Conservation (phyloP, 2,113 vertebrate genomes). For the Carassius gibelio region DNA sequence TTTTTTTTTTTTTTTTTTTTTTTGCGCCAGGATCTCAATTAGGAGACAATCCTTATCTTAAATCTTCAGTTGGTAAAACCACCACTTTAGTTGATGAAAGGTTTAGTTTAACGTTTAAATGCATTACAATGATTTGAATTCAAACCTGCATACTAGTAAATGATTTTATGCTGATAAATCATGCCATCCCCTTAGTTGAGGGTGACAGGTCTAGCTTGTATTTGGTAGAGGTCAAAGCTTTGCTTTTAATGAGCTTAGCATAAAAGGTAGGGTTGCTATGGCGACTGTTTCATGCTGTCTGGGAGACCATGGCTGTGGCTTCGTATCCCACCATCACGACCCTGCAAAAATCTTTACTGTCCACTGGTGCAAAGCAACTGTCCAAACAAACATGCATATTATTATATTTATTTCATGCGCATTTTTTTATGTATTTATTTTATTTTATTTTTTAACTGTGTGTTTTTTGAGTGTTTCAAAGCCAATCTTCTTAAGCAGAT, state of each 20-base stretch:
- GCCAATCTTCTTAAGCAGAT: background rate
- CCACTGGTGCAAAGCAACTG: constrained; percentile 1
- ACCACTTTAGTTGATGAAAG: background rate
- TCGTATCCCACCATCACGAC: background rate
- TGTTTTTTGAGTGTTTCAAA: background rate
- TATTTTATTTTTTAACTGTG: background rate
- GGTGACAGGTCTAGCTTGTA: background rate
- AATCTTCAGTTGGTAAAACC: background rate
- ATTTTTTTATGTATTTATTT: background rate
- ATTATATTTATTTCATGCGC: background rate
- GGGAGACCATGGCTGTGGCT: background rate
- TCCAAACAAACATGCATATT: background rate
- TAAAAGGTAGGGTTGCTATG: constrained; percentile 57
- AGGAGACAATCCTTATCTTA: constrained; percentile 14
- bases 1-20: background rate
- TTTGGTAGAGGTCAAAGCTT: constrained; percentile 33
- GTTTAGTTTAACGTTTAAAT: background rate
- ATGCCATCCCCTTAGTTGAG: background rate
- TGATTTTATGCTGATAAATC: background rate
- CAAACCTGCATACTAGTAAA: background rate
- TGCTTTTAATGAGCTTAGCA: constrained; percentile 53
- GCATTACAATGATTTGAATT: background rate
- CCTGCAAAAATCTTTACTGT: background rate
- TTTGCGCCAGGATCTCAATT: background rate
- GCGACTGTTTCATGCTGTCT: constrained; percentile 39